Evolutionary conservation across 2,113 vertebrate species (phyloP).

Genomic region (Oceanites oceanicus): DNA sequence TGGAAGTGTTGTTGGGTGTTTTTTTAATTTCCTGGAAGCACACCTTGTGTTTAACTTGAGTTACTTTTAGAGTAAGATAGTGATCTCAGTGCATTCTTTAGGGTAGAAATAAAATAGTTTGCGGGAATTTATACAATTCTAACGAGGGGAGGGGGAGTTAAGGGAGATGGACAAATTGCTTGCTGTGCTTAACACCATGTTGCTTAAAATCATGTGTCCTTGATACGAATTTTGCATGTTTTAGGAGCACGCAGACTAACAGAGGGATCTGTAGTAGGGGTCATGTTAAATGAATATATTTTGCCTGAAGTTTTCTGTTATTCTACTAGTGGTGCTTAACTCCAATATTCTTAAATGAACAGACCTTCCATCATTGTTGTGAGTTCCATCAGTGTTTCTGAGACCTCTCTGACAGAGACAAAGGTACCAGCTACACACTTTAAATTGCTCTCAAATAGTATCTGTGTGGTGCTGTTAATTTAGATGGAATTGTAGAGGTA

Average conservation of each 20-base stretch:
- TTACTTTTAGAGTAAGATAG: conserved; percentile 29
- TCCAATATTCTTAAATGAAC: not conserved
- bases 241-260: not conserved
- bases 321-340: not conserved
- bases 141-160: not conserved
- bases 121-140: too few relatives aligned
- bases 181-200: not conserved
- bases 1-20: conserved; percentile 1
- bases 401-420: not conserved
- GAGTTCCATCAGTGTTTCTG: not conserved
- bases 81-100: conserved; percentile 18
- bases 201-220: not conserved
- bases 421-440: not conserved
- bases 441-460: not conserved
- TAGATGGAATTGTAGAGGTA: not conserved
- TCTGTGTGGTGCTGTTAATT: not conserved
- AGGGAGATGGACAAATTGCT: not conserved
- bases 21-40: conserved; percentile 30
- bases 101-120: conserved; percentile 35
- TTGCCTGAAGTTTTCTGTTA: not conserved
- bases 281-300: not conserved
- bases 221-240: not conserved
- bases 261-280: not conserved
- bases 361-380: not conserved
- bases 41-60: not conserved